Percentiles rank a stretch among this genome's conserved stretches.
phyloP scores from a whole-genome alignment of 1,140 invertebrate species.

The Sitophilus oryzae region DNA sequence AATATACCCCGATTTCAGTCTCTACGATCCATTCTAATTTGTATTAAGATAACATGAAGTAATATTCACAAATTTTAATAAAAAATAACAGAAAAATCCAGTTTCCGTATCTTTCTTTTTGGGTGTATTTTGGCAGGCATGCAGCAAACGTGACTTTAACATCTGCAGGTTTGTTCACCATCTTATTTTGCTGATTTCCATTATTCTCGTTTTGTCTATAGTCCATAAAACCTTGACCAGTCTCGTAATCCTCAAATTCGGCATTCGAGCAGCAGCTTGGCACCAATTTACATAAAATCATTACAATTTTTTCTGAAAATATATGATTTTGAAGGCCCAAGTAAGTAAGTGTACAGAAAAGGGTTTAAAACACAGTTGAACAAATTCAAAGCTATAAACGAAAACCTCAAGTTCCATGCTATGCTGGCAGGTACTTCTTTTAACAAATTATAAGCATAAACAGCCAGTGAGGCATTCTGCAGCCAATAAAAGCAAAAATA shows the following conservation, averaged over 20 bases:
- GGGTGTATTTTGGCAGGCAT: slow-evolving; percentile 3
- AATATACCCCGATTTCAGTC: too few relatives aligned
- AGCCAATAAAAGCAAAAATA: slow-evolving; percentile 48
- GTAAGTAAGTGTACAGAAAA: slow-evolving; percentile 53
- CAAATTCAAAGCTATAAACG: slow-evolving; percentile 46
- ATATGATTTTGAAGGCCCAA: slow-evolving; percentile 45
- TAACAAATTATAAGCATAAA: slow-evolving; percentile 46
- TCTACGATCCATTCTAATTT: too few relatives aligned
- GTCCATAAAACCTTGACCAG: slow-evolving; percentile 19
- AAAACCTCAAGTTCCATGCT: slow-evolving; percentile 47
- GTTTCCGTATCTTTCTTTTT: not conserved
- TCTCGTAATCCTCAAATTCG: slow-evolving; percentile 40
- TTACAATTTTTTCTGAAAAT: slow-evolving; percentile 21
- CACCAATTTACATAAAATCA: slow-evolving; percentile 35
- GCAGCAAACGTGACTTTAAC: slow-evolving; percentile 7
- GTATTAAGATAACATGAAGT: too few relatives aligned
- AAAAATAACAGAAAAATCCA: not conserved
- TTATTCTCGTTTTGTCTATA: slow-evolving; percentile 5
- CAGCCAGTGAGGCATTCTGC: slow-evolving; percentile 51
- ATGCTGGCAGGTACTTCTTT: slow-evolving; percentile 8
- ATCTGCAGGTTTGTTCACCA: not conserved
- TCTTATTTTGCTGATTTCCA: not conserved
- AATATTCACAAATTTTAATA: too few relatives aligned
- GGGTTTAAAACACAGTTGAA: slow-evolving; percentile 51
- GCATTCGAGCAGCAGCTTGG: slow-evolving; percentile 36